Evolutionary conservation across 92 coral and sea anemone species (phyloP).

Genomic region (Pocillopora meandrina): DNA sequence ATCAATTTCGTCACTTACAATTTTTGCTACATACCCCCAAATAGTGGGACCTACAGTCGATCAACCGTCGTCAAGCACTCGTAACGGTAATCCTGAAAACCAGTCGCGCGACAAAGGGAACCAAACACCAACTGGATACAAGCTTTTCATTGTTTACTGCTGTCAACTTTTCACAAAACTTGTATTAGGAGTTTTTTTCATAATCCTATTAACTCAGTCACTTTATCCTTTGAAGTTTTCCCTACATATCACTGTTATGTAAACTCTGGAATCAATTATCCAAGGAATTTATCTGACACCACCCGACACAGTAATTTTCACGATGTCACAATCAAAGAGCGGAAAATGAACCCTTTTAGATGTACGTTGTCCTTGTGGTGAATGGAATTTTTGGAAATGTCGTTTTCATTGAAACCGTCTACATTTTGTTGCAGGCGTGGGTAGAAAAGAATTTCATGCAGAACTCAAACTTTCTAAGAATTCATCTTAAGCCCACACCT

Average conservation of each 20-base stretch:
- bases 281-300: background rate
- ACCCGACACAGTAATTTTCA: background rate
- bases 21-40: slow-evolving; percentile 3
- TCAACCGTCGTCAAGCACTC: background rate
- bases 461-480: background rate
- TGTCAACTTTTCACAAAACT: slow-evolving; percentile 2
- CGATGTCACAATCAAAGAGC: slow-evolving; percentile 21
- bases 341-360: background rate
- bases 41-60: slow-evolving; percentile 7
- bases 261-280: background rate
- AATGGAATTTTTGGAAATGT: background rate
- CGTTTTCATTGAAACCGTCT: background rate
- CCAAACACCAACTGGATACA: background rate
- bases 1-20: background rate
- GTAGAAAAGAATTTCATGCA: background rate
- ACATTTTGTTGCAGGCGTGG: background rate
- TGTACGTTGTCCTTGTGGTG: background rate
- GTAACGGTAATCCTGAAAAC: background rate
- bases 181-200: slow-evolving; percentile 4
- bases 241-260: background rate
- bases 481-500: background rate
- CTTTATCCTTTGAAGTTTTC: slow-evolving; percentile 5
- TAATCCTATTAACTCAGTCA: background rate
- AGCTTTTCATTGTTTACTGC: background rate
- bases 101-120: background rate